Percentiles rank a stretch among this genome's conserved stretches.
Conservation (phyloP, 2,797 vertebrate genomes). For the Lateolabrax maculatus region DNA sequence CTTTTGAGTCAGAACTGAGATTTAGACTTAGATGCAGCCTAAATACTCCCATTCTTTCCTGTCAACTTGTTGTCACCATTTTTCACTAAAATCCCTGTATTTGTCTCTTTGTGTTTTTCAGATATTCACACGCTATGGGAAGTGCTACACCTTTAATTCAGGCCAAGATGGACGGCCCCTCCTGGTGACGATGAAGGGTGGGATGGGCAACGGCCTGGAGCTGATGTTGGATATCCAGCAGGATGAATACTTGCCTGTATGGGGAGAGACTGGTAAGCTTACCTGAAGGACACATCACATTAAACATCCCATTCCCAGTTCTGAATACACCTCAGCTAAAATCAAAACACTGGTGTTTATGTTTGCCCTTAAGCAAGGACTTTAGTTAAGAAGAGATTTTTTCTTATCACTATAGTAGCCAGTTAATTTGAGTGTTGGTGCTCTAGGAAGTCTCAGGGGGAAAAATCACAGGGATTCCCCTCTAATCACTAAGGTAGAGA, state of each 20-base stretch:
- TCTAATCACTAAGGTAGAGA: constrained; percentile 32
- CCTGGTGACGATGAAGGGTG: constrained; percentile 95
- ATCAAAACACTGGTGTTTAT: constrained; percentile 12
- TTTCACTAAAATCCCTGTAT: not conserved
- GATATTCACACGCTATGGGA: constrained; percentile 98
- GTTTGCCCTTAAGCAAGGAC: constrained; percentile 6
- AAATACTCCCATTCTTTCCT: not conserved
- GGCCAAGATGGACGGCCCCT: constrained; percentile 92
- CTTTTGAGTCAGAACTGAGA: not conserved
- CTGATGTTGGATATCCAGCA: constrained; percentile 99
- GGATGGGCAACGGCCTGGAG: constrained; percentile 97
- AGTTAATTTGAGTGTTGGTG: constrained; percentile 28
- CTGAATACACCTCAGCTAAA: constrained; percentile 29
- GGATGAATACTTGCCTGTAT: constrained; percentile 97
- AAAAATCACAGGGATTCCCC: constrained; percentile 17
- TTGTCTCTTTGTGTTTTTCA: constrained; percentile 71
- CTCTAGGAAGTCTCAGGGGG: not conserved
- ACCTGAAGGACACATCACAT: constrained; percentile 12
- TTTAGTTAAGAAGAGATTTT: constrained; percentile 26
- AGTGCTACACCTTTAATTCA: constrained; percentile 99
- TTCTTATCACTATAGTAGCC: constrained; percentile 24
- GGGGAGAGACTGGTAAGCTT: constrained; percentile 90
- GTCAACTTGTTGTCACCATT: not conserved
- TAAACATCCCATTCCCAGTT: constrained; percentile 11
- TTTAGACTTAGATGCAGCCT: not conserved